Evolutionary conservation across 2,797 vertebrate species (phyloP), one percentile per base, ranked within the genome.

Genomic region (Scomberomorus guttatus): DNA sequence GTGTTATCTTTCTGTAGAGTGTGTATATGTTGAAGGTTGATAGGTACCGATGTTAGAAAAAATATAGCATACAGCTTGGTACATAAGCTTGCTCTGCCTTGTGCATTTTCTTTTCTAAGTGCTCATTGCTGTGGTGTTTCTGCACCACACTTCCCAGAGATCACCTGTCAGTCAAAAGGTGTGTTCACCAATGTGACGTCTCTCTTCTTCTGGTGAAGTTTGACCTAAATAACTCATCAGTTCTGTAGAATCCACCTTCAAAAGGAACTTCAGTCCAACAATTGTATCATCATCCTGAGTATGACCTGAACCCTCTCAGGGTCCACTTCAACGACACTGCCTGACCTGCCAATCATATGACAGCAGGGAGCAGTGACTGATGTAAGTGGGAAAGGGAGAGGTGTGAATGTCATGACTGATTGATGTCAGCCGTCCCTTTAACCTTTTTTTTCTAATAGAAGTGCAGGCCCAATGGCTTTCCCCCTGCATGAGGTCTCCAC

Each of bases 401-500:
- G 71, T 82, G 62, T 72, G 54, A 72, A 78, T 78, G 60, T 74
- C 72, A 58, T 42, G 58, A 67, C 52, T 56, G 77, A 79, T 58
- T 72, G 71, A 78, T 86, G 75, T 70, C 69, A 80, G 62, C 67
- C 34, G 17, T 59, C 22, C 50, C 54, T 70, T 75, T 55, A 77
- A 51, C 70, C 34, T 58, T 80, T 87, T 81, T 18, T 46, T 46
- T 46, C 54, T 20, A 6, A 29, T 29, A 15, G 6, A 76, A 39
- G 54, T 6, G 51, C 32, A 37, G 42, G 50, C 17, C 62, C 54
- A 37, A 51, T 69, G 75, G 57, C 58, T 77, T 32, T 20, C 14
- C 66, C 50, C 15, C 67, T 70, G 68, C 66, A 62, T 37, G 67
- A 67, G 27, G 61, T 51, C 65, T 72, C 71, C 58, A 50, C 68